Percentiles rank a stretch among this genome's conserved stretches.
These are phyloP conservation scores for Poeciliopsis prolifica DNA, from an alignment of 2,113 vertebrate species.

Conservation along the genomic window DNA sequence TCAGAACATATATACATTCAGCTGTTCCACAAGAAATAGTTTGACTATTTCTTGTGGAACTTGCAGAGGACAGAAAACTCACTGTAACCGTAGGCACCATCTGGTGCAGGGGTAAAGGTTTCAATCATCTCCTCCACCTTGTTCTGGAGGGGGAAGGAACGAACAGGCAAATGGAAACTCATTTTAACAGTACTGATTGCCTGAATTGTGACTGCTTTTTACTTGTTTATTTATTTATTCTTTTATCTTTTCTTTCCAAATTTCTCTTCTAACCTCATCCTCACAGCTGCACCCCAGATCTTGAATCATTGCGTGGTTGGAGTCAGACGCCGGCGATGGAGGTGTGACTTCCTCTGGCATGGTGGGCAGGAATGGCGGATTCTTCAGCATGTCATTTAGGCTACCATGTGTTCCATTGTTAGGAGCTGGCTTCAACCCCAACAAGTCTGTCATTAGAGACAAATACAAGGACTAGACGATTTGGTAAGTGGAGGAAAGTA, in stretches of 20 bases:
- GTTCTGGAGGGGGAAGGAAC: constrained; percentile 82
- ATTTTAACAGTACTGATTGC: not conserved
- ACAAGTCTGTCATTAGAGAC: constrained; percentile 81
- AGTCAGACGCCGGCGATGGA: constrained; percentile 75
- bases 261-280: constrained; percentile 82
- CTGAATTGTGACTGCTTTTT: no score
- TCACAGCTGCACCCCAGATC: constrained; percentile 93
- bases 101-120: constrained; percentile 77
- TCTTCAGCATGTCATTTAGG: constrained; percentile 88
- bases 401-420: constrained; percentile 97
- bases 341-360: constrained; percentile 88
- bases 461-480: not conserved
- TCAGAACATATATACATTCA: not conserved
- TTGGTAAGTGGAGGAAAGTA: not conserved
- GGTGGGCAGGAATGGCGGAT: constrained; percentile 81
- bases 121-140: constrained; percentile 87
- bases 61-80: not conserved
- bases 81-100: constrained; percentile 73
- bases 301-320: constrained; percentile 67
- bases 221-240: not conserved
- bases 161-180: not conserved
- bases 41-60: no score
- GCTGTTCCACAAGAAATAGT: not conserved
- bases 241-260: not conserved
- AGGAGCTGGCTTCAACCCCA: constrained; percentile 91